phyloP scores from a whole-genome alignment of 2,888 invertebrate species.

The Coelopa pilipes region DNA sequence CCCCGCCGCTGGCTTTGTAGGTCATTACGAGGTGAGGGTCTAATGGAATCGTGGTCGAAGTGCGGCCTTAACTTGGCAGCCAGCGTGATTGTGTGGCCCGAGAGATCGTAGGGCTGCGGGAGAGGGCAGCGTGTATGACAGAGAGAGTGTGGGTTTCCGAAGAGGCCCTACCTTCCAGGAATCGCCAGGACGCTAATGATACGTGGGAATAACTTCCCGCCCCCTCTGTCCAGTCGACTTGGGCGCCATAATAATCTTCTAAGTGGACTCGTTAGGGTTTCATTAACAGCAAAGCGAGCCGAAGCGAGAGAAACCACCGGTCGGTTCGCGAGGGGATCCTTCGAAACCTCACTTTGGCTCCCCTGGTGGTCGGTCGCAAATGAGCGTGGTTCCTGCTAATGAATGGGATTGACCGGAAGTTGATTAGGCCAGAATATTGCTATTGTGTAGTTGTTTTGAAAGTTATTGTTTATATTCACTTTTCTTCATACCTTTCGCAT shows the following conservation, averaged over 20 bases:
- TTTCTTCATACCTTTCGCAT: background rate
- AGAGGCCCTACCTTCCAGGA: too few relatives aligned
- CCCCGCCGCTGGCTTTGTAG: constrained; percentile 4
- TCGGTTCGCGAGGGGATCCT: too few relatives aligned
- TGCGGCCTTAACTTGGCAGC: constrained; percentile 5
- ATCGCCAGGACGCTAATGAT: too few relatives aligned
- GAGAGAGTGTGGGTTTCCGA: too few relatives aligned
- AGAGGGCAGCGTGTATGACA: too few relatives aligned
- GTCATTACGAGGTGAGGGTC: constrained; percentile 18
- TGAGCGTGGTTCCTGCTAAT: too few relatives aligned
- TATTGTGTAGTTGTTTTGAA: too few relatives aligned
- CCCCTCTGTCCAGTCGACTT: too few relatives aligned
- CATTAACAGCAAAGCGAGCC: background rate
- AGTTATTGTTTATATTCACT: background rate
- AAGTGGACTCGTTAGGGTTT: constrained; percentile 12
- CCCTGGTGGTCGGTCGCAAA: background rate
- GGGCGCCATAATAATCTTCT: constrained; percentile 6
- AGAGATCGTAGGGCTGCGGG: too few relatives aligned
- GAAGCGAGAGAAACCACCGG: background rate
- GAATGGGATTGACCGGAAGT: too few relatives aligned
- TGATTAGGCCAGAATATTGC: too few relatives aligned
- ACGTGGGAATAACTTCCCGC: too few relatives aligned
- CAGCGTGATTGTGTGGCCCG: background rate
- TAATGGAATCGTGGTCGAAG: constrained; percentile 23
- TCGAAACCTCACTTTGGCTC: background rate